Conservation (phyloP, 2,888 invertebrate species). For the Synergus gifuensis region DNA sequence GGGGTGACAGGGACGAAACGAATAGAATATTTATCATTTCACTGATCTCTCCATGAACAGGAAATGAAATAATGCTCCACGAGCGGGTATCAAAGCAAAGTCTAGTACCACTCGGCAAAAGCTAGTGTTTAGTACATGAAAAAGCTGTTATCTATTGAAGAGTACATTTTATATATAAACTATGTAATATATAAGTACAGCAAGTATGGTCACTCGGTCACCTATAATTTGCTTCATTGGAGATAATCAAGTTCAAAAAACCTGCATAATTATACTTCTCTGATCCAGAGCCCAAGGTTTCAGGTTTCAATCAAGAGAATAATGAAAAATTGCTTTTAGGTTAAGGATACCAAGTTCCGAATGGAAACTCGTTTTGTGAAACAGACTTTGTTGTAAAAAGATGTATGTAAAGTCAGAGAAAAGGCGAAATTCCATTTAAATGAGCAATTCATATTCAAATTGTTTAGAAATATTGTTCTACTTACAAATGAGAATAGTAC, state of each 20-base stretch:
- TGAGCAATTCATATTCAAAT: too few species aligned
- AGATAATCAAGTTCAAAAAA: constrained; percentile 2
- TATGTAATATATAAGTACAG: background rate
- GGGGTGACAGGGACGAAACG: constrained; percentile 3
- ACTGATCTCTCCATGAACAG: background rate
- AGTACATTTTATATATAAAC: background rate
- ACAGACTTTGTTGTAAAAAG: background rate
- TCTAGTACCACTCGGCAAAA: background rate
- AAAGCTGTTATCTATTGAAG: background rate
- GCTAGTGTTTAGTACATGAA: background rate
- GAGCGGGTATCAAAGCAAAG: background rate
- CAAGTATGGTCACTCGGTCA: background rate
- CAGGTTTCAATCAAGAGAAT: background rate
- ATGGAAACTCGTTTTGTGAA: constrained; percentile 10
- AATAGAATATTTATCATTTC: constrained; percentile 1
- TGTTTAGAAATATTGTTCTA: background rate
- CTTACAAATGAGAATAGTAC: background rate
- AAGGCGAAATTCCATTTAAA: background rate
- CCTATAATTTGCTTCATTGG: background rate
- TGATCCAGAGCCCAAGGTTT: background rate
- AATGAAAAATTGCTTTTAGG: constrained; percentile 26
- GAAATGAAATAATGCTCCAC: constrained; percentile 6
- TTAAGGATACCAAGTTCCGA: constrained; percentile 19
- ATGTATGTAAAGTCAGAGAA: background rate
- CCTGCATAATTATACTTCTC: background rate